phyloP scores from a whole-genome alignment of 2,888 invertebrate genomes.

The Leptopterna dolabrata region DNA sequence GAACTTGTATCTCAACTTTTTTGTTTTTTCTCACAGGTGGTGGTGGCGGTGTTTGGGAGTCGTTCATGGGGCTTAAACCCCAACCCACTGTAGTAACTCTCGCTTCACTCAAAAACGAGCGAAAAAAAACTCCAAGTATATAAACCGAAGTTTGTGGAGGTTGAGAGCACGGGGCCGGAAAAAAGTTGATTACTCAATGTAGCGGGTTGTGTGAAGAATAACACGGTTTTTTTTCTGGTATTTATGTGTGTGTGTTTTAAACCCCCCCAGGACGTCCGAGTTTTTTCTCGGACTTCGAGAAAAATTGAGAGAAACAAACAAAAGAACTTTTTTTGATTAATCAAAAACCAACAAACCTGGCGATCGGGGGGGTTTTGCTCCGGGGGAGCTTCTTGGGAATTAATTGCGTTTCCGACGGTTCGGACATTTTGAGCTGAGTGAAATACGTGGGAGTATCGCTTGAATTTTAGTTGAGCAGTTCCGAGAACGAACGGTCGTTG shows the following conservation, averaged over 20 bases:
- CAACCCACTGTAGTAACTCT: not conserved
- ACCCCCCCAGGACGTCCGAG: not conserved
- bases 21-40: not conserved
- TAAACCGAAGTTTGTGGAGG: constrained; percentile 13
- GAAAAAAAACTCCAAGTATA: constrained; percentile 38
- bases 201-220: constrained; percentile 44
- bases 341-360: constrained; percentile 36
- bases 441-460: not conserved
- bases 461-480: too few relatives aligned
- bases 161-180: not conserved
- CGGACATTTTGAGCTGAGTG: too few relatives aligned
- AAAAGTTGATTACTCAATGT: constrained; percentile 39
- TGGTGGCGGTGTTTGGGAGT: not conserved
- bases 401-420: not conserved
- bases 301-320: not conserved
- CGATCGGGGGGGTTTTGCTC: not conserved
- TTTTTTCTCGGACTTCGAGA: not conserved
- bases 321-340: constrained; percentile 34
- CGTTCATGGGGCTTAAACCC: constrained; percentile 8
- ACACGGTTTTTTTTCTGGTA: constrained; percentile 42
- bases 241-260: constrained; percentile 7
- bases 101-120: constrained; percentile 20
- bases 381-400: not conserved
- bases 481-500: too few relatives aligned
- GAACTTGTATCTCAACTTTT: constrained; percentile 49